Evolutionary conservation across 2,888 invertebrate genomes (phyloP), one percentile per base, ranked within the genome.

Genomic region (Nipponacmea schrenckii): DNA sequence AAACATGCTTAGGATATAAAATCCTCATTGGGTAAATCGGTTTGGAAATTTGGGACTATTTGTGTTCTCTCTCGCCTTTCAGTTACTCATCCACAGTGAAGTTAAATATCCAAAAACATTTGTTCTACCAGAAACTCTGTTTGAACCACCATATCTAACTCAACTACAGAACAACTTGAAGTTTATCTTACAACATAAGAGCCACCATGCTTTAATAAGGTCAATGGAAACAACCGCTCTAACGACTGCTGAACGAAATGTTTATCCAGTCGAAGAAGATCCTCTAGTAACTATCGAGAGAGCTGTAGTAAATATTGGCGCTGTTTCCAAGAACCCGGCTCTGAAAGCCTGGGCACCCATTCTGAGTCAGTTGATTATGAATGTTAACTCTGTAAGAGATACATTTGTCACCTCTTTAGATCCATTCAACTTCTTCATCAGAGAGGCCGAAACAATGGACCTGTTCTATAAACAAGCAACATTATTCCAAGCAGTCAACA

Each of bases 41-140:
- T 39, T 39, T 39, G 5, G 1, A 39, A 8, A 39, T 39, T 39
- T 10, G 8, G 8, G 39, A 39, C 39, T 39, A n/a, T 7, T 39
- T 39, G 8, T 31, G 2, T 5, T 31, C 31, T 31, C 31, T 31
- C 5, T 39, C 39, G 26, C 17, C 17, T 75, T 76, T 0, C 73
- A 82, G 81, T 63, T 79, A 70, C 74, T 79, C n/a, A 66, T 78
- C 12, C 72, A 77, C 31, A 69, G 77, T 10, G 74, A 74, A 56
- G 27, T 80, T 20, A 72, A 71, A 14, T 74, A 75, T 17, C 80
- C 80, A 10, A 64, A 31, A 26, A 64, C 31, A 50, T 62, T 73
- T 7, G 62, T 77, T 4, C 69, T 79, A 62, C 81, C 82, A 5
- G 76, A 78, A 17, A 71, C 74, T 46, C 65, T 83, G 20, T 62